Conservation (phyloP, 2,113 vertebrate genomes). For the Microtus richardsoni region DNA sequence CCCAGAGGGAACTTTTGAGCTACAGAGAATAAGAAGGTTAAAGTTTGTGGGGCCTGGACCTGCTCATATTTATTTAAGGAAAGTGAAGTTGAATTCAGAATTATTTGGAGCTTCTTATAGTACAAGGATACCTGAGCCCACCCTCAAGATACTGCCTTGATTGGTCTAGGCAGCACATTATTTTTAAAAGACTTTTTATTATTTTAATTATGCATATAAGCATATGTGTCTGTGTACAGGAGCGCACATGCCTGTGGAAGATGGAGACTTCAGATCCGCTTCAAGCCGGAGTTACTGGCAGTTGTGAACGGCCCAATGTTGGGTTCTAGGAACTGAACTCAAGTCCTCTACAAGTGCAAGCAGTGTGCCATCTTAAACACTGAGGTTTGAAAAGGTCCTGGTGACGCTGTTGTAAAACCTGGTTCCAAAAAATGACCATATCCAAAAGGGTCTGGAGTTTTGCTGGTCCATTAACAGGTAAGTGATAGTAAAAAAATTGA, state of each 20-base stretch:
- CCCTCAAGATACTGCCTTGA: not conserved
- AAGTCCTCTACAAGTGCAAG: not conserved
- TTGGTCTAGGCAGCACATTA: not conserved
- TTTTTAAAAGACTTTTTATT: not conserved
- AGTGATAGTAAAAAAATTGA: not conserved
- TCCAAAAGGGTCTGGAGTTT: not conserved
- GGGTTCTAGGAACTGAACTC: not conserved
- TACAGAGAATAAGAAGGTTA: not conserved
- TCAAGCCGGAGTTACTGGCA: not conserved
- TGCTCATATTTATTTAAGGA: not conserved
- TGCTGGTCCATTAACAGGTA: not conserved
- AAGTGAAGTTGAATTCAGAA: constrained; percentile 7
- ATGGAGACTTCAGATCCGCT: not conserved
- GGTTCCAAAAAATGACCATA: not conserved
- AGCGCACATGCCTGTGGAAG: not conserved
- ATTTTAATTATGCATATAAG: too few species aligned
- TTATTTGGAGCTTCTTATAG: not conserved
- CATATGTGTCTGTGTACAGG: too few species aligned
- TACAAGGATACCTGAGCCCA: not conserved
- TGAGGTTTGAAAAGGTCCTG: not conserved
- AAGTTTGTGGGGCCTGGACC: not conserved
- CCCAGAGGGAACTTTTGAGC: constrained; percentile 5
- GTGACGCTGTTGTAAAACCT: not conserved
- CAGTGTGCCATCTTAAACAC: not conserved
- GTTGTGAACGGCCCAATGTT: not conserved